A percentile compares a stretch with the other conserved stretches of the same genome.
phyloP scores from a whole-genome alignment of 2,797 vertebrate species.

The Babyrousa celebensis region DNA sequence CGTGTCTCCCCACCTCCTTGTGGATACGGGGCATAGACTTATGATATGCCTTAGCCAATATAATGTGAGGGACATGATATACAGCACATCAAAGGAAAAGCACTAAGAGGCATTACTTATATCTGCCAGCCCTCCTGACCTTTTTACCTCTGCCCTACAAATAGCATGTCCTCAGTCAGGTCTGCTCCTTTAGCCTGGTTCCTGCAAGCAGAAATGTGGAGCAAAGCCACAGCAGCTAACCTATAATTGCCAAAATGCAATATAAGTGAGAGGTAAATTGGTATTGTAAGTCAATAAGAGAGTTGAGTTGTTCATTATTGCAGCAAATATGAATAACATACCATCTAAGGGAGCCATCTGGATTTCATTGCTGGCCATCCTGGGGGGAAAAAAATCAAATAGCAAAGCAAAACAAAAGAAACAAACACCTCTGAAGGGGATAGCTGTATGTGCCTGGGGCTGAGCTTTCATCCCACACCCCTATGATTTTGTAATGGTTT shows the following conservation, averaged over 20 bases:
- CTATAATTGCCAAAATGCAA: not conserved
- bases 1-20: not conserved
- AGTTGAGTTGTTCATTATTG: not conserved
- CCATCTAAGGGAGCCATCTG: not conserved
- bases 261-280: not conserved
- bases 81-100: not conserved
- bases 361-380: not conserved
- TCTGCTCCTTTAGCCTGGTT: not conserved
- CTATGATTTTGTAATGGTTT: not conserved
- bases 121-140: not conserved
- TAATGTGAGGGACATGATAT: not conserved
- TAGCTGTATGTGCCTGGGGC: not conserved
- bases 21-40: not conserved
- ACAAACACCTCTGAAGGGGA: not conserved
- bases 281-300: not conserved
- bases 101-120: not conserved
- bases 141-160: not conserved
- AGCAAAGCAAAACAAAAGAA: not conserved
- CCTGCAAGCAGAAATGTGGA: not conserved
- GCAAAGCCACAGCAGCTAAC: not conserved
- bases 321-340: not conserved
- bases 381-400: not conserved
- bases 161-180: not conserved
- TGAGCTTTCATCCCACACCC: not conserved
- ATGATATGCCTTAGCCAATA: not conserved